Conservation (phyloP, 1,140 invertebrate species). For the Diorhabda carinulata region DNA sequence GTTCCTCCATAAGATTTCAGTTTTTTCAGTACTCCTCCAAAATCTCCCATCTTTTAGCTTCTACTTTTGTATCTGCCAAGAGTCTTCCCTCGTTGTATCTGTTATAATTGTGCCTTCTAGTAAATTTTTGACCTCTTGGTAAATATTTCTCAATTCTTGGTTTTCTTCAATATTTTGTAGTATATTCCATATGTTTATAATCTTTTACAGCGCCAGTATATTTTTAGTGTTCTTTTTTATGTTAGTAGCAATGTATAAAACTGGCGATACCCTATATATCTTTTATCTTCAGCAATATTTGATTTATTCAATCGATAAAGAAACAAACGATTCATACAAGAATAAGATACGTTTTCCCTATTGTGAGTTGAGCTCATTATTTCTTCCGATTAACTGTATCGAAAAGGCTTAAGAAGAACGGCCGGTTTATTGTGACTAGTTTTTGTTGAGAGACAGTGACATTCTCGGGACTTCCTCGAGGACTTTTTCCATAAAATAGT, state of each 20-base stretch:
- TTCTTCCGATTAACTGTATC: conserved; percentile 43
- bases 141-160: no score
- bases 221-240: no score
- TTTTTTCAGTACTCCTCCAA: no score
- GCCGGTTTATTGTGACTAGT: conserved; percentile 39
- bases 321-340: conserved; percentile 28
- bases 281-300: conserved; percentile 16
- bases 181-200: no score
- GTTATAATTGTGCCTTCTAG: no score
- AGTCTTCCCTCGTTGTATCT: no score
- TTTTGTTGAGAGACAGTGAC: conserved; percentile 25
- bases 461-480: neutral
- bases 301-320: conserved; percentile 21
- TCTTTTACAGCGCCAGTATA: no score
- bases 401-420: conserved; percentile 40
- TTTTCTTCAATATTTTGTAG: no score
- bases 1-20: no score
- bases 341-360: conserved; percentile 31
- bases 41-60: no score
- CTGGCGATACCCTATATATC: conserved; percentile 10
- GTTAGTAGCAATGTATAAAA: conserved; percentile 9
- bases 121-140: no score
- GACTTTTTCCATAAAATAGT: neutral
- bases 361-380: conserved; percentile 34
- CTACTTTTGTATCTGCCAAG: no score